These are phyloP conservation scores for Macquaria australasica DNA, from an alignment of 2,113 vertebrate species.

Conservation along the genomic window DNA sequence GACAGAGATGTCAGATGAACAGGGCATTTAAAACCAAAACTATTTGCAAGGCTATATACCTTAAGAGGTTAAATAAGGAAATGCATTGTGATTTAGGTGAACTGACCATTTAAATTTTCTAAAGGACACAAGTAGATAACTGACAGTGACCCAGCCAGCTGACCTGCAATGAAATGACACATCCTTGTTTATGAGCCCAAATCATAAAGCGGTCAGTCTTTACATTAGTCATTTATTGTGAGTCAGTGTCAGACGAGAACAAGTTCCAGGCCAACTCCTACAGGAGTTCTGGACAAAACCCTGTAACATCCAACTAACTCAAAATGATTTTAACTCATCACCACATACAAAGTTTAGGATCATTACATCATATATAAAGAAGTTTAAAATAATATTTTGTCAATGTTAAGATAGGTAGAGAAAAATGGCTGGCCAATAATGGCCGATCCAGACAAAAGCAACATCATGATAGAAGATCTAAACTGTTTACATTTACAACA, in stretches of 20 bases:
- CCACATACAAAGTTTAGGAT: neutral
- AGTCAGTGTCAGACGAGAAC: too few relatives aligned
- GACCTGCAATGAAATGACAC: neutral
- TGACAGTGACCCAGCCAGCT: neutral
- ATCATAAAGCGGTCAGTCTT: neutral
- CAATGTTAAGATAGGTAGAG: neutral
- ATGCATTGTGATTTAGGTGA: neutral
- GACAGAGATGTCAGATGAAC: too few relatives aligned
- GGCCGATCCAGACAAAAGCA: neutral
- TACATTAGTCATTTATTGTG: neutral
- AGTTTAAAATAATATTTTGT: neutral
- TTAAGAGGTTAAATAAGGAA: too few relatives aligned
- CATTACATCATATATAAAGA: neutral
- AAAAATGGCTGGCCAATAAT: neutral
- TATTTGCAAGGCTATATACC: too few relatives aligned
- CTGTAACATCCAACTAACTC: neutral
- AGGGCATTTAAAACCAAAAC: too few relatives aligned
- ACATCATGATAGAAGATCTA: neutral
- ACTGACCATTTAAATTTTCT: neutral
- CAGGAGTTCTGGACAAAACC: neutral
- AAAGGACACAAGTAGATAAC: neutral
- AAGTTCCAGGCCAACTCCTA: too few relatives aligned
- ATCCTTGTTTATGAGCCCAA: neutral
- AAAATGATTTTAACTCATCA: too few relatives aligned
- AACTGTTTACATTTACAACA: neutral